phyloP scores from a whole-genome alignment of 2,113 vertebrate genomes.

The Chamaea fasciata region DNA sequence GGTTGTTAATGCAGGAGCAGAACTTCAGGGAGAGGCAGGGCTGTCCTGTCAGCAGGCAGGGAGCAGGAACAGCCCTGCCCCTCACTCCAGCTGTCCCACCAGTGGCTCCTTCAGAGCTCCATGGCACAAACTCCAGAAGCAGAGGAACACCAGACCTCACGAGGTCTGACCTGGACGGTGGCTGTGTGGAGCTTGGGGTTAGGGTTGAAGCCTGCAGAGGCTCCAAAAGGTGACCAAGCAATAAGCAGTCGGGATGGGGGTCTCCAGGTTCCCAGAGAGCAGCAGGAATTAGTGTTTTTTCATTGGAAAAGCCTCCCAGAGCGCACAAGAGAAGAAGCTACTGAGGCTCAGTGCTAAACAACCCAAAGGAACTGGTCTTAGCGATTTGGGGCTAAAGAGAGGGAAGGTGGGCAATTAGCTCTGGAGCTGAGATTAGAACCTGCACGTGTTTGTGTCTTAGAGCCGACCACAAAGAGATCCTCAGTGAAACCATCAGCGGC shows the following conservation, averaged over 20 bases:
- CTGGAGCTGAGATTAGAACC: background rate
- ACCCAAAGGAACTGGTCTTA: background rate
- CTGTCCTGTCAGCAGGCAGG: background rate
- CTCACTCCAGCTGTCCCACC: background rate
- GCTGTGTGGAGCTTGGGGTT: background rate
- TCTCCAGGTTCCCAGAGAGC: background rate
- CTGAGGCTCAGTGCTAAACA: background rate
- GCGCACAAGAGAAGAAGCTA: background rate
- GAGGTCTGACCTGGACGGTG: background rate
- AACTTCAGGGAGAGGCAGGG: background rate
- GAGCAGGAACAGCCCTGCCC: background rate
- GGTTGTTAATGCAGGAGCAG: background rate
- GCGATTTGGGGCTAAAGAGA: background rate
- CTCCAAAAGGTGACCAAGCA: background rate
- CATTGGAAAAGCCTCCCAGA: background rate
- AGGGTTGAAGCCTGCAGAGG: background rate
- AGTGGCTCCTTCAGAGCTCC: background rate
- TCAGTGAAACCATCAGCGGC: background rate
- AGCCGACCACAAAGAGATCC: background rate
- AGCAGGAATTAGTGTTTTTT: background rate
- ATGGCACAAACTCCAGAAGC: fast-evolving
- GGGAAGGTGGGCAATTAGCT: background rate
- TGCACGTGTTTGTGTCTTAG: background rate
- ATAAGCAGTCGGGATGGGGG: background rate
- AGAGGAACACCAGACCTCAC: background rate